Percentiles rank a stretch among this genome's conserved stretches.
These are phyloP conservation scores for Cladopsammia gracilis DNA, from an alignment of 64 coral and sea anemone genomes.

Conservation along the genomic window DNA sequence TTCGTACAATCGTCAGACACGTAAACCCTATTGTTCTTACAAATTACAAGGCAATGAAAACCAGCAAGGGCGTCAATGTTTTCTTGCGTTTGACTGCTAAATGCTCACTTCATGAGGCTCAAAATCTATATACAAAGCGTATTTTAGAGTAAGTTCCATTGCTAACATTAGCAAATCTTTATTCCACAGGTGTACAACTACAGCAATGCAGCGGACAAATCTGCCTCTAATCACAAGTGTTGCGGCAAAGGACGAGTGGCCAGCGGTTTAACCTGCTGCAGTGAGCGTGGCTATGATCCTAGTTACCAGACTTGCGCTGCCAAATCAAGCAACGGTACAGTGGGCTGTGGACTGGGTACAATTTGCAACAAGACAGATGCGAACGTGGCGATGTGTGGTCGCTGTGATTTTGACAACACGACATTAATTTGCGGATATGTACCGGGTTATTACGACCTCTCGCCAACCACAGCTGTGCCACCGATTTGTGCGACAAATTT, in stretches of 20 bases:
- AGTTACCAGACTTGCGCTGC: slow-evolving; percentile 83
- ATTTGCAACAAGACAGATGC: slow-evolving; percentile 80
- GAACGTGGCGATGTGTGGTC: slow-evolving; percentile 77
- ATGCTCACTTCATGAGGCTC: too few species aligned
- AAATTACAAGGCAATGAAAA: too few species aligned
- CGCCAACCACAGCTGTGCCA: slow-evolving; percentile 60
- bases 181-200: slow-evolving; percentile 90
- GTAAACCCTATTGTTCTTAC: too few species aligned
- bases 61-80: too few species aligned
- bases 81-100: too few species aligned
- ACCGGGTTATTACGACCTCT: slow-evolving; percentile 70
- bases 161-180: not conserved
- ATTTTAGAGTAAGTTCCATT: too few species aligned
- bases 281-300: slow-evolving; percentile 73
- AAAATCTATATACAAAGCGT: too few species aligned
- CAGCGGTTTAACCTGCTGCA: slow-evolving; percentile 80
- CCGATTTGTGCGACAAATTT: slow-evolving; percentile 70
- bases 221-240: slow-evolving; percentile 72
- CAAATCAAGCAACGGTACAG: slow-evolving; percentile 55
- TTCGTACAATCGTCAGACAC: too few species aligned
- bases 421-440: slow-evolving; percentile 72
- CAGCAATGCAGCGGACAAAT: slow-evolving; percentile 72
- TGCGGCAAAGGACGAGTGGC: slow-evolving; percentile 73
- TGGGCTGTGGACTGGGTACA: slow-evolving; percentile 78
- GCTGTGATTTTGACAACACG: slow-evolving; percentile 80